Percentiles rank a stretch among this genome's conserved stretches.
Conservation (phyloP, 2,888 invertebrate species). For the Isoperla grammatica region DNA sequence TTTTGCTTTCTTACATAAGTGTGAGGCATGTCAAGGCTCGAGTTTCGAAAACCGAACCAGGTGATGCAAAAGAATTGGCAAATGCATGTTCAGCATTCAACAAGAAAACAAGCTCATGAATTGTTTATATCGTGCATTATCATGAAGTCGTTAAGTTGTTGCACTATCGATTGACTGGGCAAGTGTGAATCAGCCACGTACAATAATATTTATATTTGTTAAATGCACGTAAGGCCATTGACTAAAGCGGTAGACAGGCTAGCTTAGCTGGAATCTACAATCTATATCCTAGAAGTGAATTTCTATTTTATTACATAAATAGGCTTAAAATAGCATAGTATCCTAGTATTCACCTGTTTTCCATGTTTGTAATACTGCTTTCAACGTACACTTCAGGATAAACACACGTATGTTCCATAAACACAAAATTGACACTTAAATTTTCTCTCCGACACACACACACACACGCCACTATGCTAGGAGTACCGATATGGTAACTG, state of each 20-base stretch:
- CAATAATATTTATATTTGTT: too few species aligned
- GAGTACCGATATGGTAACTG: constrained; percentile 14
- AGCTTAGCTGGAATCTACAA: too few species aligned
- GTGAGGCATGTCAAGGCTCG: constrained; percentile 15
- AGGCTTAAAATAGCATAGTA: too few species aligned
- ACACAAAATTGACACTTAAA: constrained; percentile 7
- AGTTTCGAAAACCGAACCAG: constrained; percentile 7
- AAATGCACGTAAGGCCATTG: too few species aligned
- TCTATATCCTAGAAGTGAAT: too few species aligned
- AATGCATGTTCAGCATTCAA: background rate
- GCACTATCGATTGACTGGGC: background rate
- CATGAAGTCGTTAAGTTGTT: too few species aligned
- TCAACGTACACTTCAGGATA: constrained; percentile 26
- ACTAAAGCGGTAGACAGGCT: too few species aligned
- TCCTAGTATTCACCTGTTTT: constrained; percentile 29
- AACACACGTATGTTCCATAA: constrained; percentile 21
- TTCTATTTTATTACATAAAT: too few species aligned
- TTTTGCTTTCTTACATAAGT: constrained; percentile 23
- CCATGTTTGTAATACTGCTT: constrained; percentile 28
- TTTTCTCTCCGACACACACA: background rate
- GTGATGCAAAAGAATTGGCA: constrained; percentile 14
- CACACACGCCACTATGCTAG: background rate
- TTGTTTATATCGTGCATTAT: too few species aligned
- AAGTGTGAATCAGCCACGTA: background rate
- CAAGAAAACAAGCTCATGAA: too few species aligned